phyloP scores from a whole-genome alignment of 1,140 invertebrate genomes.

The Hylaeus volcanicus region DNA sequence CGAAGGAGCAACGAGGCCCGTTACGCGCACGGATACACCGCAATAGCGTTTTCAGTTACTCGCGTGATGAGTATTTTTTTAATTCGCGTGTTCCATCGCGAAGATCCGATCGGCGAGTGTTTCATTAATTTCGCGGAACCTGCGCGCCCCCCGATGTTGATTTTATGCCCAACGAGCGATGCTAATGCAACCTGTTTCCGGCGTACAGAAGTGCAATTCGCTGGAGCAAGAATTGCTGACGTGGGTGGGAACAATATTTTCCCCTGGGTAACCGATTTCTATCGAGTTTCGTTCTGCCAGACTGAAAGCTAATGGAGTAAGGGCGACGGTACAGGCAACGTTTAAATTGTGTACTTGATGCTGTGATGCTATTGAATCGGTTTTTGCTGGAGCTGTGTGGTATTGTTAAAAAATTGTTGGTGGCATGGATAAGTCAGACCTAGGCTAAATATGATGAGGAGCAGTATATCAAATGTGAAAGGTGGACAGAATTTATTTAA shows the following conservation, averaged over 20 bases:
- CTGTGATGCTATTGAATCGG: too few species aligned
- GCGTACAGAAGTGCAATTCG: not conserved
- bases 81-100: not conserved
- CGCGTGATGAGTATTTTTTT: too few species aligned
- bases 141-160: not conserved
- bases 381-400: too few species aligned
- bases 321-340: too few species aligned
- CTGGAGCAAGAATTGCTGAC: not conserved
- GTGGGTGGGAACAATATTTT: not conserved
- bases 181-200: not conserved
- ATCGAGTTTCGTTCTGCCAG: not conserved
- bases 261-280: not conserved
- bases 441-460: too few species aligned
- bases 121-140: constrained; percentile 10
- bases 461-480: too few species aligned
- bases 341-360: too few species aligned
- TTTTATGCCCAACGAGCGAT: not conserved
- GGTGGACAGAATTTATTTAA: too few species aligned
- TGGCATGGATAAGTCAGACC: too few species aligned
- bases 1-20: not conserved
- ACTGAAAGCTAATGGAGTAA: not conserved
- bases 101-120: not conserved
- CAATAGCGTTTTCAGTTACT: constrained; percentile 1
- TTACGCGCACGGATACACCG: not conserved
- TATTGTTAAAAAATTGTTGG: too few species aligned